Evolutionary conservation across 2,797 vertebrate genomes (phyloP).

Genomic region (Oreonectes daqikongensis): DNA sequence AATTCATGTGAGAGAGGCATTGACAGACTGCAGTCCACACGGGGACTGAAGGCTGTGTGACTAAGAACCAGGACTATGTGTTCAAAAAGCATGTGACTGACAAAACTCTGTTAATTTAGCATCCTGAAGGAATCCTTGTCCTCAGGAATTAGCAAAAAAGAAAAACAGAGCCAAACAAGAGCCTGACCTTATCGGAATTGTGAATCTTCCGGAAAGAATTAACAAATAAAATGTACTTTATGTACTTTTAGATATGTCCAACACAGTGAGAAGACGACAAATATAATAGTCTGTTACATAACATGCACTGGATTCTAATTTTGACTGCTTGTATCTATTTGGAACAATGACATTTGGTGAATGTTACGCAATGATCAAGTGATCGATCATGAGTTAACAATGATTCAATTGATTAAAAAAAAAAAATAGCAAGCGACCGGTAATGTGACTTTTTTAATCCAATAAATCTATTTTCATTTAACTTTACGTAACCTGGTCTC

Average conservation of each 20-base stretch:
- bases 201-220: neutral
- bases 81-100: slow-evolving; percentile 66
- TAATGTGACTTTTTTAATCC: neutral
- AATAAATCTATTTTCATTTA: slow-evolving; percentile 4
- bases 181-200: neutral
- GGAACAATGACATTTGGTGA: neutral
- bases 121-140: slow-evolving; percentile 58
- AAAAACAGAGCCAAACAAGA: slow-evolving; percentile 38
- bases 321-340: neutral
- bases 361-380: neutral
- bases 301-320: neutral
- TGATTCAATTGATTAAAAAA: neutral
- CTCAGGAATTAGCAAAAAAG: slow-evolving; percentile 49
- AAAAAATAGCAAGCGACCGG: neutral
- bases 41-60: slow-evolving; percentile 22
- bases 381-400: neutral
- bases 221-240: neutral
- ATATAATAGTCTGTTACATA: neutral
- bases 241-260: neutral
- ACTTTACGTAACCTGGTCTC: neutral
- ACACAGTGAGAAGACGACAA: neutral
- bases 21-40: slow-evolving; percentile 30
- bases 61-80: slow-evolving; percentile 29
- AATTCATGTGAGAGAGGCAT: slow-evolving; percentile 46
- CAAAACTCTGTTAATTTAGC: slow-evolving; percentile 59